Evolutionary conservation across 2,113 vertebrate genomes (phyloP).

Genomic region (Galbula dea): DNA sequence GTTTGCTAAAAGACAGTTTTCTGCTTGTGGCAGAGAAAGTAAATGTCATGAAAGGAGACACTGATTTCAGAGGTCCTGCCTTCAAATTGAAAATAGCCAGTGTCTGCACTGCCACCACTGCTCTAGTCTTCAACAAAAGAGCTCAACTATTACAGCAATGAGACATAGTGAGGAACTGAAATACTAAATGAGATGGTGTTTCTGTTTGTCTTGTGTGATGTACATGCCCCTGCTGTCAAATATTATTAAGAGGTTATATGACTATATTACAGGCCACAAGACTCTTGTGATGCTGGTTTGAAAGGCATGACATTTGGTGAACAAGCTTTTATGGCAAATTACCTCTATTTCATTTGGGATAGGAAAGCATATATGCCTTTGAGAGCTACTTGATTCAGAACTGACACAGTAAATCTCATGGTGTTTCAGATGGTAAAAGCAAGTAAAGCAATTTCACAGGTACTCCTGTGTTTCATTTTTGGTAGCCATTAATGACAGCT

Average conservation of each 20-base stretch:
- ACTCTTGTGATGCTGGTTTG: neutral
- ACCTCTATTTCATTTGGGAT: neutral
- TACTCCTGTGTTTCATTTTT: neutral
- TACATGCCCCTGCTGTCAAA: neutral
- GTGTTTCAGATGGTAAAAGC: neutral
- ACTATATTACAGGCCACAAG: neutral
- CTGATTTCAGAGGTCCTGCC: neutral
- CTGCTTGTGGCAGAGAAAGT: neutral
- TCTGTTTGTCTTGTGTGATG: neutral
- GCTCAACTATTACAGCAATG: neutral
- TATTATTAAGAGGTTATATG: neutral
- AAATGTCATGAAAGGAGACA: neutral
- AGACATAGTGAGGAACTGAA: neutral
- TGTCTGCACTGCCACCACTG: neutral
- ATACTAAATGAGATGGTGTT: neutral
- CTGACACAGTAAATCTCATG: neutral
- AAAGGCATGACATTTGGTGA: neutral
- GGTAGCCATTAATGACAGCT: neutral
- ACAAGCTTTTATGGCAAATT: neutral
- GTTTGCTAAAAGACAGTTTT: neutral
- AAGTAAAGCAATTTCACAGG: neutral
- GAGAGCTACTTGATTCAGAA: neutral
- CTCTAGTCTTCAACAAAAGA: neutral
- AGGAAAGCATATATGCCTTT: neutral
- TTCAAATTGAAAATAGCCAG: neutral